Conservation (phyloP, 1,140 invertebrate genomes). For the Sycophila sp. region DNA sequence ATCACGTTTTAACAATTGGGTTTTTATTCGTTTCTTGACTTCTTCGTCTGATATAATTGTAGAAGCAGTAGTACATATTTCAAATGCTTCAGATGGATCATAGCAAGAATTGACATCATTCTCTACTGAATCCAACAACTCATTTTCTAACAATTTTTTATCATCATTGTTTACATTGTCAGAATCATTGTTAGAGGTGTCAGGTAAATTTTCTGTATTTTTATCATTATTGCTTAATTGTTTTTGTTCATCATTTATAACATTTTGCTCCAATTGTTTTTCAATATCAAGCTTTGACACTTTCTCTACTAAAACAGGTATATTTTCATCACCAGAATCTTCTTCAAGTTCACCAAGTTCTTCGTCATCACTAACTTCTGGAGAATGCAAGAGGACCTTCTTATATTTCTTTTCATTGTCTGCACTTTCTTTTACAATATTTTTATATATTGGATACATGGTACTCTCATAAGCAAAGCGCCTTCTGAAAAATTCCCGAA, state of each 20-base stretch:
- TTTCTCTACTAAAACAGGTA: slow-evolving; percentile 53
- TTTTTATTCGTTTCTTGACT: slow-evolving; percentile 15
- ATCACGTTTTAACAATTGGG: slow-evolving; percentile 14
- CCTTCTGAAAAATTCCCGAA: slow-evolving; percentile 91
- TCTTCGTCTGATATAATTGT: background rate
- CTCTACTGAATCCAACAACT: too few species aligned
- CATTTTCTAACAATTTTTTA: background rate
- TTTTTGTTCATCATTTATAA: too few species aligned
- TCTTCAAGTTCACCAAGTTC: slow-evolving; percentile 53
- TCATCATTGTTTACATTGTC: background rate
- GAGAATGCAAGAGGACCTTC: slow-evolving; percentile 11
- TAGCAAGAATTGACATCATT: background rate
- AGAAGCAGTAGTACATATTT: background rate
- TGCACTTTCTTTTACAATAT: slow-evolving; percentile 71
- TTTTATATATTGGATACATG: slow-evolving; percentile 85
- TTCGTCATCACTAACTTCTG: slow-evolving; percentile 34
- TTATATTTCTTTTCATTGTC: slow-evolving; percentile 1
- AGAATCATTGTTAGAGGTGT: too few species aligned
- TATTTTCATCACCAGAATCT: slow-evolving; percentile 51
- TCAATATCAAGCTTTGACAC: slow-evolving; percentile 17
- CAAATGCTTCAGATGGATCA: background rate
- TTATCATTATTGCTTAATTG: too few species aligned
- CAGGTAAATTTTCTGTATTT: too few species aligned
- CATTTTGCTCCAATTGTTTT: background rate
- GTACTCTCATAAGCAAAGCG: slow-evolving; percentile 93